A percentile compares a stretch with the other conserved stretches of the same genome.
Evolutionary conservation across 35 echinoderm and acorn worm genomes (phyloP).

Genomic region (Strongylocentrotus purpuratus): DNA sequence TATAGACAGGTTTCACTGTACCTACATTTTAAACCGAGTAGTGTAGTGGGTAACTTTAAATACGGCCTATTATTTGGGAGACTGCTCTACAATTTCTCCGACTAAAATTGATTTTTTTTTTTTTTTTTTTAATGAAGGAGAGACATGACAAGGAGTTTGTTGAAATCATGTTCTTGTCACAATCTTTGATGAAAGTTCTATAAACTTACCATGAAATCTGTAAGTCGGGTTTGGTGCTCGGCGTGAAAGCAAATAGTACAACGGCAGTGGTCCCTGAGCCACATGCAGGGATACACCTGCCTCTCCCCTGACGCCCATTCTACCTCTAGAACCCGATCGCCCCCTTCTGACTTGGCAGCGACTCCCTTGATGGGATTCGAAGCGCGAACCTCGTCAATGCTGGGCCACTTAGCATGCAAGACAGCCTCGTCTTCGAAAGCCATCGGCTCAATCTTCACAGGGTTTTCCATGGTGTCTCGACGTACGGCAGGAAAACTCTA

Average conservation of each 20-base stretch:
- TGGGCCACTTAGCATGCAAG: neutral
- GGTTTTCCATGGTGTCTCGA: neutral
- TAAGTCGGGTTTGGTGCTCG: neutral
- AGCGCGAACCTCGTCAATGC: neutral
- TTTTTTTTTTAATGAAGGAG: no score
- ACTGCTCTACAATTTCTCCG: no score
- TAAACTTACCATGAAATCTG: neutral
- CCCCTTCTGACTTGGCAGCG: neutral
- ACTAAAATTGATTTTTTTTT: no score
- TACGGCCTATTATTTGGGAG: no score
- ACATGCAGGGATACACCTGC: conserved; percentile 41
- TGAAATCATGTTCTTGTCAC: neutral
- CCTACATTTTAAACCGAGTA: no score
- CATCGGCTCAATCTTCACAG: neutral
- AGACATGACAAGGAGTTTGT: no score
- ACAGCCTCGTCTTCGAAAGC: conserved; percentile 19
- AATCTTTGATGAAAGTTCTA: neutral
- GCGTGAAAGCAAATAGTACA: conserved; percentile 50
- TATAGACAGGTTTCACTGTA: no score
- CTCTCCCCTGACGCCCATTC: neutral
- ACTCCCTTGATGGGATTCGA: neutral
- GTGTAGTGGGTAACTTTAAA: no score
- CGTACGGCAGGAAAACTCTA: no score
- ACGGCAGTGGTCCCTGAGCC: conserved; percentile 58
- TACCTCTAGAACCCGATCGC: neutral